Evolutionary conservation across 23 tunicate genomes (phyloP), one percentile per base, ranked within the genome.

Genomic region (Botrylloides violaceus): DNA sequence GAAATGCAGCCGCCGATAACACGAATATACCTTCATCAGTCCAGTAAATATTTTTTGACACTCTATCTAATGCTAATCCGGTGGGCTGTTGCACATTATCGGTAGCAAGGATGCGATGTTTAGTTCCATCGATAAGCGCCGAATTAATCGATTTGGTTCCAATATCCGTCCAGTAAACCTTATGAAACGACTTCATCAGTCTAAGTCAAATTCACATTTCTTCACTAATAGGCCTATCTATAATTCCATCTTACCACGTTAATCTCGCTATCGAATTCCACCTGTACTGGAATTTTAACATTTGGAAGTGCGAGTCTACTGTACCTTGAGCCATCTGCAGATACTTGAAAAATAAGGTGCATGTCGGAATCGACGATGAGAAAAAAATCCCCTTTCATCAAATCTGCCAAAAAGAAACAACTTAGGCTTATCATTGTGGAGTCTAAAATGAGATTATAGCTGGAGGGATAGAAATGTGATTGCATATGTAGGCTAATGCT

Each of bases 141-240:
- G 82, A 31, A 50, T 80, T 86, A 5, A 86, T 76, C 36, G 94
- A 74, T 29, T 55, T 33, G 15, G 81, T 34, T 0, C 94, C 94
- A 50, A 86, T 49, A 36, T 86, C 94, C 2, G 94, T 79, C 94
- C 94, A 86, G 50, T 74, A 86, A 28, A 86, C 72, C 92, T 84
- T 2, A 55, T 70, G 19, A 23, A 6, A 59, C n/a, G n/a, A n/a
- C n/a, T n/a, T n/a, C n/a, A n/a, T n/a, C n/a, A n/a, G n/a, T n/a
- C n/a, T n/a, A n/a, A n/a, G n/a, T n/a, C n/a, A n/a, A n/a, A n/a
- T n/a, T n/a, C n/a, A n/a, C n/a, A n/a, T n/a, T n/a, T n/a, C n/a
- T n/a, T n/a, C n/a, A n/a, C n/a, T n/a, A n/a, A n/a, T n/a, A n/a
- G n/a, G n/a, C n/a, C n/a, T n/a, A n/a, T 30, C 18, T 59, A 53